Evolutionary conservation across 2,113 vertebrate genomes (phyloP), one percentile per base, ranked within the genome.

Genomic region (Ictalurus furcatus): DNA sequence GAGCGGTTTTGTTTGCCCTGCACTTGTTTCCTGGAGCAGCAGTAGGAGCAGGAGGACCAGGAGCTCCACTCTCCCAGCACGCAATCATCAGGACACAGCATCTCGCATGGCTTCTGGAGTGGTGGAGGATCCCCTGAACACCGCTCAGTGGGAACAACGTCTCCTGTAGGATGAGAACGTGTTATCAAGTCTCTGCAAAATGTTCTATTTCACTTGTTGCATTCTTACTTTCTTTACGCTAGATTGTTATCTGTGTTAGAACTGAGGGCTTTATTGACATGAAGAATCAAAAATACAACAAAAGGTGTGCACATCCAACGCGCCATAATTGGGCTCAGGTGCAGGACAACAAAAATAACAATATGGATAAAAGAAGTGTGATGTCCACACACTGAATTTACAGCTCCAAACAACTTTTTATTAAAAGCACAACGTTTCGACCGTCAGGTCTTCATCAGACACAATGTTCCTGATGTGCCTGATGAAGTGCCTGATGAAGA

Each of bases 21-120:
- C 0, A 93, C 87, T 30, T 93, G 97, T 91, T 95, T 96, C 92
- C 92, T 93, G 90, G 96, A 96, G 88, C 97, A 97, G 19, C 96
- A 96, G 78, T 95, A 96, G 65, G 97, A 97, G 85, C 97, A 98
- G 0, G 92, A 67, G 6, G 97, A 96, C 97, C 97, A 98, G 1
- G 63, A 69, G 1, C 95, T 94, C 97, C 97, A 97, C 54, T 96
- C 92, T 0, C 95, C 95, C 65, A 96, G 37, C 11, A 97, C 95
- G 19, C 97, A 98, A 63, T 98, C 97, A 52, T 91, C 91, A 0
- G 94, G 93, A 92, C 97, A 97, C 0, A 96, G 95, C 85, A 96
- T 93, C 89, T 96, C 95, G 91, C 97, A 98, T 5, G 91, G 16
- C 67, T 81, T 89, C 40, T n/a, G 89, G 58, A 94, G 91, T 4